Conservation (phyloP, 1,140 invertebrate species). For the Teleopsis dalmanni region DNA sequence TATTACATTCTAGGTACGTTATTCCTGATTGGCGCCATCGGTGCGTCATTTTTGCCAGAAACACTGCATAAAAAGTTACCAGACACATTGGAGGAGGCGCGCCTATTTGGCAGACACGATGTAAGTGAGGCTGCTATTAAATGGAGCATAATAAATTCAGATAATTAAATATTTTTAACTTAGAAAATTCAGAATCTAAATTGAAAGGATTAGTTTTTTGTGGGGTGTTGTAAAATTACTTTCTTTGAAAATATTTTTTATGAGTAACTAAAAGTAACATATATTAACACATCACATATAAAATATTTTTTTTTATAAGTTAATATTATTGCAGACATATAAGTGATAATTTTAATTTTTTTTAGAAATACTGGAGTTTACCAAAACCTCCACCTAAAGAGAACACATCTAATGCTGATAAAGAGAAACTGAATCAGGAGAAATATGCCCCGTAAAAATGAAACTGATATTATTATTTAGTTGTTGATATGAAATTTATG, state of each 20-base stretch:
- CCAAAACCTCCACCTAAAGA: slow-evolving; percentile 26
- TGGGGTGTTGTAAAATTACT: not conserved
- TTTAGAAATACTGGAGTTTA: slow-evolving; percentile 44
- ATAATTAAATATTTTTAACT: not conserved
- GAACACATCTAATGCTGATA: not conserved
- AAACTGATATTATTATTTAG: too few relatives aligned
- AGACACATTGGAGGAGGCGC: slow-evolving; percentile 62
- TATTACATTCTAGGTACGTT: slow-evolving; percentile 51
- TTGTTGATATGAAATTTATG: too few relatives aligned
- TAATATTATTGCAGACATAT: not conserved
- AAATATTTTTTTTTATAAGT: slow-evolving; percentile 1
- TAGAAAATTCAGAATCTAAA: not conserved
- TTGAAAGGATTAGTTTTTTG: not conserved
- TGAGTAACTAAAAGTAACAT: not conserved
- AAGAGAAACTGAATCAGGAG: slow-evolving; percentile 12
- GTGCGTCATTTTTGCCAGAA: slow-evolving; percentile 60
- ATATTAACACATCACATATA: not conserved
- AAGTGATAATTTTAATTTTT: slow-evolving; percentile 17
- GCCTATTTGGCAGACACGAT: slow-evolving; percentile 58
- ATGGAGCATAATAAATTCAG: not conserved
- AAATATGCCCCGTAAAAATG: slow-evolving; percentile 8
- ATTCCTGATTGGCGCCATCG: slow-evolving; percentile 50
- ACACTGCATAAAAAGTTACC: slow-evolving; percentile 61
- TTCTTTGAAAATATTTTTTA: not conserved
- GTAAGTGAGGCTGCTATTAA: slow-evolving; percentile 20